Conservation (phyloP, 2,113 vertebrate species). For the Hippocampus comes region DNA sequence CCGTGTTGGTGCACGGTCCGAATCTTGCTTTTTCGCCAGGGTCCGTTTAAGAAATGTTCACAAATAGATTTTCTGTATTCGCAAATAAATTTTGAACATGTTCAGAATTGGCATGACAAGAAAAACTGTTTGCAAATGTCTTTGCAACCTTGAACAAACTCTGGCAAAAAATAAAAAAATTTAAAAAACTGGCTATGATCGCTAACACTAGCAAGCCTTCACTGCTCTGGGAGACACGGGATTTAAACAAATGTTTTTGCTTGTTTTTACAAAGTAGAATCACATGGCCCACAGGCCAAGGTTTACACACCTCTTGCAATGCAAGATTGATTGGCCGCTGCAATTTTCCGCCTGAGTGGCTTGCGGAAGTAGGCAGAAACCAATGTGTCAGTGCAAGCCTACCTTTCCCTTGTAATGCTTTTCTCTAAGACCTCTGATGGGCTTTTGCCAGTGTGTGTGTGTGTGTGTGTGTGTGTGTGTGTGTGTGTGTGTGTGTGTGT, state of each 20-base stretch:
- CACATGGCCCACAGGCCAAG: not conserved
- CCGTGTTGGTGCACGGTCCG: too few species aligned
- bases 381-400: constrained; percentile 26
- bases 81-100: too few species aligned
- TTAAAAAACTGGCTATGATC: too few species aligned
- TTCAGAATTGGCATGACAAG: too few species aligned
- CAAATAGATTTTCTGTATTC: too few species aligned
- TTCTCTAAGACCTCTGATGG: constrained; percentile 36
- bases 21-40: too few species aligned
- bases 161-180: too few species aligned
- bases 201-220: too few species aligned
- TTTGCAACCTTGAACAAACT: too few species aligned
- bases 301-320: constrained; percentile 29
- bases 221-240: not conserved
- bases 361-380: constrained; percentile 33
- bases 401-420: constrained; percentile 29
- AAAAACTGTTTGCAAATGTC: too few species aligned
- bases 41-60: too few species aligned
- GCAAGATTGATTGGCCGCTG: constrained; percentile 65
- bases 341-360: constrained; percentile 68
- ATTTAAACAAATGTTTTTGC: not conserved
- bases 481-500: not conserved
- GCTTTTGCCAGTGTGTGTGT: constrained; percentile 22
- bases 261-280: not conserved
- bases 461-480: not conserved